phyloP scores from a whole-genome alignment of 2,888 invertebrate species.

The Nyleta sp. region DNA sequence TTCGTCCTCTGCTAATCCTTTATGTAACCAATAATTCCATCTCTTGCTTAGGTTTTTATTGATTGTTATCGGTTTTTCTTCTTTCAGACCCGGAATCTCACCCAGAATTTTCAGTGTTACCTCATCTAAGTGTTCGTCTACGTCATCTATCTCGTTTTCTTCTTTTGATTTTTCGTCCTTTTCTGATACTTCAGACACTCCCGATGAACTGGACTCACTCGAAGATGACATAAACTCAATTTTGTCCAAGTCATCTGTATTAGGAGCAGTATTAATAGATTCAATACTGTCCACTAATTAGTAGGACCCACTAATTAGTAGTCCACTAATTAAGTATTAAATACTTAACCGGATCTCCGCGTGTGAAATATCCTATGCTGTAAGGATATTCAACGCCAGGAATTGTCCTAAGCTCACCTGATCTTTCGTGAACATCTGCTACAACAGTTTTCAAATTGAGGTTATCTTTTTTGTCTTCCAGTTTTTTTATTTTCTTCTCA shows the following conservation, averaged over 20 bases:
- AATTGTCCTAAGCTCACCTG: background rate
- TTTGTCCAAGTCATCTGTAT: background rate
- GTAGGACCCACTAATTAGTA: no score
- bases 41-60: background rate
- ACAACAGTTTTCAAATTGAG: slow-evolving; percentile 2
- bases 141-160: background rate
- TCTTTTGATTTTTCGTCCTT: background rate
- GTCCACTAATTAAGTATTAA: no score
- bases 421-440: background rate
- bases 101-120: background rate
- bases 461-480: background rate
- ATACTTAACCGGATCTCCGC: background rate
- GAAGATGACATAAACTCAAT: background rate
- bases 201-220: background rate
- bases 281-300: no score
- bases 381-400: slow-evolving; percentile 7
- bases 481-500: background rate
- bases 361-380: slow-evolving; percentile 5
- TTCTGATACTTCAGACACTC: background rate
- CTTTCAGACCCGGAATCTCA: background rate
- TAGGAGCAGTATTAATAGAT: background rate
- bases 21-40: slow-evolving; percentile 21
- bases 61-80: background rate
- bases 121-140: background rate
- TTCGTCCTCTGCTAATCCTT: slow-evolving; percentile 16